Evolutionary conservation across 37 sponge, comb jelly and placozoan genomes (phyloP).

Genomic region (Amphimedon queenslandica): DNA sequence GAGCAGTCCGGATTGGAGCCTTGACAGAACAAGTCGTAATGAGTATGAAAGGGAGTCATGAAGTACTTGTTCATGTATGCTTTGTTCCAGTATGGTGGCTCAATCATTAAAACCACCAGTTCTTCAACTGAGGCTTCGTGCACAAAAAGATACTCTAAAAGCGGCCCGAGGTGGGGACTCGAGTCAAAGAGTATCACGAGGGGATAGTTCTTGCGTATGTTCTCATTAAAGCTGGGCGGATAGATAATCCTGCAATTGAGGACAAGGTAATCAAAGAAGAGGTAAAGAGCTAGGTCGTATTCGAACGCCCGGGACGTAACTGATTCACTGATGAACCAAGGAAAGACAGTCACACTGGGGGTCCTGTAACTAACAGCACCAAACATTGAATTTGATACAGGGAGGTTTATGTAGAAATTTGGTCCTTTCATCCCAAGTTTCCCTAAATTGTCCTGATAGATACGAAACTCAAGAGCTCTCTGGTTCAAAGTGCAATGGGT

Average conservation of each 20-base stretch:
- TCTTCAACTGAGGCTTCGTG: conserved; percentile 50
- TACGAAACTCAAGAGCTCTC: conserved; percentile 54
- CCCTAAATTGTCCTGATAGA: conserved; percentile 37
- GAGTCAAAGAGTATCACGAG: conserved; percentile 39
- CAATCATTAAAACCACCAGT: conserved; percentile 33
- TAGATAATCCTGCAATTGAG: conserved; percentile 15
- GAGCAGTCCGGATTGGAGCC: not conserved
- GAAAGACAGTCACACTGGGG: conserved; percentile 32
- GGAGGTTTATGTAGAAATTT: conserved; percentile 43
- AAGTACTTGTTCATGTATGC: not conserved
- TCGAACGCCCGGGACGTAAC: conserved; percentile 7
- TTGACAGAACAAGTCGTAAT: not conserved
- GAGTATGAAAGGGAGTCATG: not conserved
- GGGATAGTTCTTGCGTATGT: conserved; percentile 42
- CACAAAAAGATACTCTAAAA: conserved; percentile 37
- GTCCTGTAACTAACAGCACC: conserved; percentile 22
- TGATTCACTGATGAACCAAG: conserved; percentile 54
- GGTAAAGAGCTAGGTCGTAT: not conserved
- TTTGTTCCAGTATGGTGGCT: not conserved
- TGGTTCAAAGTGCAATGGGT: conserved; percentile 48
- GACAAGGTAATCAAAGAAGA: not conserved
- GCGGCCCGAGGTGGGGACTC: not conserved
- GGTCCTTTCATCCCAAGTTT: conserved; percentile 65
- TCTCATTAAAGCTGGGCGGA: conserved; percentile 65
- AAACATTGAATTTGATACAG: conserved; percentile 33